Base-by-base conservation (phyloP, 1,140 invertebrate genomes). In the Drosophila orosa region DNA sequence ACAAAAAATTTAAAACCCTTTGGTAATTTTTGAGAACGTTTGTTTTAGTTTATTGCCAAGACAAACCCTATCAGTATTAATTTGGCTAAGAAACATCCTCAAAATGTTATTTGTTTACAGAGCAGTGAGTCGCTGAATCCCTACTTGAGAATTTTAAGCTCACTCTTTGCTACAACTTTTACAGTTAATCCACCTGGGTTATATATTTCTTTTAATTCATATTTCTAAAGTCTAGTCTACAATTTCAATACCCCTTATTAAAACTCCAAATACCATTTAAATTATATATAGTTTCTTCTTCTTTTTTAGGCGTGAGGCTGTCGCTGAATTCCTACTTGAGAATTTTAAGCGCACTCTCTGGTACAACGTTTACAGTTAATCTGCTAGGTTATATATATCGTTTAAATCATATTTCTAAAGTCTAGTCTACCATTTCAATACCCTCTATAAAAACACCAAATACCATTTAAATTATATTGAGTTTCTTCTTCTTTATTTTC, bases 391-490 rank as follows among this genome's bases (percentile, higher is more conserved):
- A n/a, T n/a, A n/a, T 15, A n/a, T 27, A 12, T n/a, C 5, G n/a
- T 27, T 6, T 6, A 4, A 8, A 13, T 8, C 3, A 22, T 10
- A 12, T 33, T 19, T 27, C 0, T 3, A 8, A n/a, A 47, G 27
- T 17, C n/a, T 13, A 24, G 37, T 31, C n/a, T 37, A 52, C 25
- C 40, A 25, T 19, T 25, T n/a, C 10, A 31, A 59, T 55, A 37
- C 44, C 44, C 42, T 50, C 5, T 59, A 19, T 29, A 55, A 54
- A 56, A 60, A 78, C 79, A 81, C 63, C 58, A 63, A 69, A 82
- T 45, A 58, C 29, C 76, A 83, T 84, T 83, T 80, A 68, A 84
- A 83, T 83, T 72, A 80, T 80, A 83, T 83, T 84, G 72, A 84
- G 76, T 84, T 76, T 68, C 55, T 69, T 47, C 8, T 48, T 44